Conservation (phyloP, 2,888 invertebrate species). For the Eupithecia pulchellata region DNA sequence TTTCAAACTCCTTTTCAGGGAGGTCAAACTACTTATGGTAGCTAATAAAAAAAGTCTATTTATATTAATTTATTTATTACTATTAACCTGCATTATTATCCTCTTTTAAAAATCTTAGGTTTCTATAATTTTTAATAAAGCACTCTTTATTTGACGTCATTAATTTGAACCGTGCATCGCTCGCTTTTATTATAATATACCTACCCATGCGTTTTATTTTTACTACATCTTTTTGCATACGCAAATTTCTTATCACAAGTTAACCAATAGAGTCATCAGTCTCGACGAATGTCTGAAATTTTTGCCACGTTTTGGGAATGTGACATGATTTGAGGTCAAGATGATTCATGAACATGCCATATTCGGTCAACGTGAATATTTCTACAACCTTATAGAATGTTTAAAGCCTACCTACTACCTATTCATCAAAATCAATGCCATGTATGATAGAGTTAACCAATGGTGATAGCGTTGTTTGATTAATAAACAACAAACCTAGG, state of each 20-base stretch:
- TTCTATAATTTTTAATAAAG: too few relatives aligned
- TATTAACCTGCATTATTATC: too few relatives aligned
- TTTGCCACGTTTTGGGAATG: not conserved
- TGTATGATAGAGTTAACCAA: not conserved
- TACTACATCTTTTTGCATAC: slow-evolving; percentile 7
- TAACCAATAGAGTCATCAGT: not conserved
- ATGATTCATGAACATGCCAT: slow-evolving; percentile 21
- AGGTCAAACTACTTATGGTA: too few relatives aligned
- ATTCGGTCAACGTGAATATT: slow-evolving; percentile 10
- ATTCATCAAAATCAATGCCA: slow-evolving; percentile 27
- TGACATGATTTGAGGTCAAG: slow-evolving; percentile 4
- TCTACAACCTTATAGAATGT: not conserved
- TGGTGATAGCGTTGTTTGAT: not conserved
- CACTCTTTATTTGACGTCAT: not conserved
- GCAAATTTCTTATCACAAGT: not conserved
- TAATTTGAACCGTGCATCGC: too few relatives aligned
- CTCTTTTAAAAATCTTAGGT: too few relatives aligned
- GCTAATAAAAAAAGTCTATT: too few relatives aligned
- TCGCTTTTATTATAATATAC: too few relatives aligned
- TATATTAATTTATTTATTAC: too few relatives aligned
- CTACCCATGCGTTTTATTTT: too few relatives aligned
- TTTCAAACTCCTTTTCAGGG: too few relatives aligned
- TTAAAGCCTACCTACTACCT: not conserved
- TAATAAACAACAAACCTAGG: not conserved
- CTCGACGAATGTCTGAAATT: not conserved